Evolutionary conservation across 1,140 invertebrate species (phyloP).

Genomic region (Solenopsis invicta): DNA sequence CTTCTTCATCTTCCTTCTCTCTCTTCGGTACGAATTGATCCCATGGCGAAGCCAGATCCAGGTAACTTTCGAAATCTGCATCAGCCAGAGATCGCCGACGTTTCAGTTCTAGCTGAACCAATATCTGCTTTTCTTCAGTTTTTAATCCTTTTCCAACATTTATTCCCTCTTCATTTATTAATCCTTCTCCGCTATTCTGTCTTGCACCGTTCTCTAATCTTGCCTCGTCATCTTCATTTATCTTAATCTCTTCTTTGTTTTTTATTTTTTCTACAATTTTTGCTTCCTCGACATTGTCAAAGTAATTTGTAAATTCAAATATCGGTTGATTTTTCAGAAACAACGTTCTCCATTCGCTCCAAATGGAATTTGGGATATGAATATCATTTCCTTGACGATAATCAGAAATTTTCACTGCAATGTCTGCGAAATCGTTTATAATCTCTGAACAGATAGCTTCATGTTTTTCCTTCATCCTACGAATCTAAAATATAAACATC

Average conservation of each 20-base stretch:
- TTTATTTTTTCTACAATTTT: neutral
- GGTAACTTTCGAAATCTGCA: slow-evolving; percentile 83
- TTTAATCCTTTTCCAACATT: neutral
- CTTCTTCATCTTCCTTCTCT: slow-evolving; percentile 78
- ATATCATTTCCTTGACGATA: slow-evolving; percentile 84
- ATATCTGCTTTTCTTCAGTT: neutral
- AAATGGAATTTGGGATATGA: slow-evolving; percentile 83
- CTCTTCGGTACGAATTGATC: slow-evolving; percentile 77
- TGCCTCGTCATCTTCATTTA: neutral
- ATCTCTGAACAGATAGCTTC: slow-evolving; percentile 86
- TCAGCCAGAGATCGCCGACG: slow-evolving; percentile 79
- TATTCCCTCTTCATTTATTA: neutral
- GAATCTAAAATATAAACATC: slow-evolving; percentile 23
- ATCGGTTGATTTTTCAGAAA: slow-evolving; percentile 87
- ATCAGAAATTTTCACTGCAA: slow-evolving; percentile 86
- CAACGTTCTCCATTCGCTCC: slow-evolving; percentile 87
- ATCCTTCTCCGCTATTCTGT: neutral
- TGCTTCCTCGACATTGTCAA: neutral
- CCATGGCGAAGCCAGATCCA: slow-evolving; percentile 80
- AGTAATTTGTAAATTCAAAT: slow-evolving; percentile 82
- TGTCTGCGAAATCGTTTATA: slow-evolving; percentile 86
- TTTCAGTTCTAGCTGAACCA: slow-evolving; percentile 66
- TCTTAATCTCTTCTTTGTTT: slow-evolving; percentile 40
- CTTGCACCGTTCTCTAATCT: neutral
- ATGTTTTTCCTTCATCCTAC: slow-evolving; percentile 84